Base-by-base conservation (phyloP, 2,888 invertebrate species). In the Teinopalpus imperialis region DNA sequence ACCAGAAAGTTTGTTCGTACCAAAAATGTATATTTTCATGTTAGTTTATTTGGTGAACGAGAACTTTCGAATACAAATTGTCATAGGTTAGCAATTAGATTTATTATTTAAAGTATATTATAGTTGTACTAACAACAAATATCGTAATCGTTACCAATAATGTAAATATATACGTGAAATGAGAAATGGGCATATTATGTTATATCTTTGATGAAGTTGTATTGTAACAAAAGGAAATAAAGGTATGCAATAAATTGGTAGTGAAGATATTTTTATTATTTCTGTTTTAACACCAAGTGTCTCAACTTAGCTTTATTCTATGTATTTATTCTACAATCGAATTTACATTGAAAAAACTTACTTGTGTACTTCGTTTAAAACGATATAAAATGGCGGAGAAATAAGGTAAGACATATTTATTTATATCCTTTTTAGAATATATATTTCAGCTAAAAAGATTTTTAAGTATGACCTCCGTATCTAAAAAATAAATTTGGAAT, bases 11-110 rank as follows among this genome's bases (percentile, higher is more conserved):
- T 86, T 68, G 73, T 63, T 75, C 81, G 70, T 82, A 83, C 86
- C 87, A 85, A 88, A 88, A 80, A 83, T 86, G 78, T 86, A 81
- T 82, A 83, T 82, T 83, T 63, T 60, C 63, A 39, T 74, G 70
- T 76, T 80, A 81, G 74, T 74, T 76, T 57, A 68, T 75, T 85
- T 87, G 87, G 85, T 86, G 70, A 71, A 56, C 54, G 63, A 69
- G 74, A 71, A 74, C 80, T 86, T 87, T 81, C 79, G 68, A 51
- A 68, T 70, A 80, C 79, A 81, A 81, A 82, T 76, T 83, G 78
- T 83, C 69, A 67, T 81, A 81, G 75, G 70, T 72, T 74, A 69
- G n/a, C 62, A 52, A 50, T 53, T 64, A 61, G 58, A 59, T 62
- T 67, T 74, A 66, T 63, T 82, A 82, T 86, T 87, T 82, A 83